Evolutionary conservation across 2,113 vertebrate genomes (phyloP).

Genomic region (Stegostoma tigrinum): DNA sequence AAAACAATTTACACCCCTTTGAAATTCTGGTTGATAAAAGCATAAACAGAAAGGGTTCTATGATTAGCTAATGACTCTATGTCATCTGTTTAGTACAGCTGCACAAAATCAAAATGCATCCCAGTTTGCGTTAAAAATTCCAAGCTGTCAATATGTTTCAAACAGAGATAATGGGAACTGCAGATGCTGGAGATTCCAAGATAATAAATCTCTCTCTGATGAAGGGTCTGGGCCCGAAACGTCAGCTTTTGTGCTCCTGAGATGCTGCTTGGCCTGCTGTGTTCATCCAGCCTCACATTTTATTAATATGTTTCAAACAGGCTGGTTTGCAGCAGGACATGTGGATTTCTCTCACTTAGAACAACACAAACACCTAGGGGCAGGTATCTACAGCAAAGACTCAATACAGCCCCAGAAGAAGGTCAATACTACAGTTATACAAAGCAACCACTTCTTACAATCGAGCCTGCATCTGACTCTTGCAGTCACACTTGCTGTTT

Average conservation of each 20-base stretch:
- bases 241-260: too few species aligned
- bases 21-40: too few species aligned
- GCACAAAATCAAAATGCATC: background rate
- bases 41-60: background rate
- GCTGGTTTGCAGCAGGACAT: background rate
- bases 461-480: background rate
- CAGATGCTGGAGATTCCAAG: too few species aligned
- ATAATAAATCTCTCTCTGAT: too few species aligned
- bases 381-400: background rate
- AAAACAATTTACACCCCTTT: too few species aligned
- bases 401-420: background rate
- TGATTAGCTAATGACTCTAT: background rate
- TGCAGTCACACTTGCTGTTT: background rate
- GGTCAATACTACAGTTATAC: background rate
- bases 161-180: too few species aligned
- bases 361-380: background rate
- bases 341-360: background rate
- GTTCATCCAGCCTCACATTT: too few species aligned
- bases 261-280: too few species aligned
- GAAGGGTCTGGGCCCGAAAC: too few species aligned
- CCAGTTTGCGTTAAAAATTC: background rate
- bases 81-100: background rate
- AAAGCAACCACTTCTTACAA: background rate
- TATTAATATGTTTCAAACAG: background rate
- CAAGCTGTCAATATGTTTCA: background rate